Percentiles rank a stretch among this genome's conserved stretches.
These are phyloP conservation scores for Bombycilla garrulus DNA, from an alignment of 2,113 vertebrate species.

Conservation along the genomic window DNA sequence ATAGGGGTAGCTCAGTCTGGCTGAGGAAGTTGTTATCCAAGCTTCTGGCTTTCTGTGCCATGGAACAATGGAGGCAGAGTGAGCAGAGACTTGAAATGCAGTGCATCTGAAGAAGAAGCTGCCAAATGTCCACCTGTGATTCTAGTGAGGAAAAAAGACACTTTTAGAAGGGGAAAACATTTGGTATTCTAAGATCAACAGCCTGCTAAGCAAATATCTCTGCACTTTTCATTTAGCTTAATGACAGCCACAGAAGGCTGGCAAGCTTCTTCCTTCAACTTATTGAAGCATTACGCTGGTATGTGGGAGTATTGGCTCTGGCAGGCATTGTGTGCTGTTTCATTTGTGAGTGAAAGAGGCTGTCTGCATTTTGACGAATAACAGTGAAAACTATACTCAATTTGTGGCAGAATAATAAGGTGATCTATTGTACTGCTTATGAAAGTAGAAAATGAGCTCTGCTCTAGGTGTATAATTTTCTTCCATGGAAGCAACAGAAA, in stretches of 20 bases:
- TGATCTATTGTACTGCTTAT: conserved; percentile 43
- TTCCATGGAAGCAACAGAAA: background rate
- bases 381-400: conserved; percentile 7
- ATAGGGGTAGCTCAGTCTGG: rapidly evolving
- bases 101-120: background rate
- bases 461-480: background rate
- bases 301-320: conserved; percentile 23
- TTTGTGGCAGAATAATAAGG: conserved; percentile 40
- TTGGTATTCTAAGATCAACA: background rate
- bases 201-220: background rate
- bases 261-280: conserved; percentile 1
- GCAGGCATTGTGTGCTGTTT: background rate
- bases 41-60: background rate
- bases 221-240: conserved; percentile 18
- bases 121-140: background rate
- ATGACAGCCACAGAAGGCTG: background rate
- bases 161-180: background rate
- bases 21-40: background rate
- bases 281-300: background rate
- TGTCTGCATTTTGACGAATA: conserved; percentile 28
- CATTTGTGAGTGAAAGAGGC: conserved; percentile 42
- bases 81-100: background rate
- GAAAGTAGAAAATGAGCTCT: conserved; percentile 42
- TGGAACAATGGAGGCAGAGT: background rate
- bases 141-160: background rate